phyloP scores from a whole-genome alignment of 1,140 invertebrate genomes.

The Platorchestia sp. region DNA sequence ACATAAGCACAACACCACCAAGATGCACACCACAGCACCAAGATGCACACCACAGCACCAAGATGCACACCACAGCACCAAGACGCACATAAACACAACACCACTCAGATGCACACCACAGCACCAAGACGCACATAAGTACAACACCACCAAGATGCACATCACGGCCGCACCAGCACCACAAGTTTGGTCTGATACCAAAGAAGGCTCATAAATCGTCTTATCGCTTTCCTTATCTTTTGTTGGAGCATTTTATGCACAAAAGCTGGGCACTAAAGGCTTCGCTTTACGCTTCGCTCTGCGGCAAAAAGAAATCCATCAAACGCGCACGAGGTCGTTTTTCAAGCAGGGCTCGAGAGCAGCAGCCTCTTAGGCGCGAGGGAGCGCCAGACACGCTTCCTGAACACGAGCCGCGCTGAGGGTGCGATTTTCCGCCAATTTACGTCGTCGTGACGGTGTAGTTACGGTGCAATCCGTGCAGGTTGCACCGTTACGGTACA shows the following conservation, averaged over 20 bases:
- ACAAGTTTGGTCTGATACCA: neutral
- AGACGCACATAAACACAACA: neutral
- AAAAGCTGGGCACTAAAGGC: neutral
- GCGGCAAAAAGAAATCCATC: neutral
- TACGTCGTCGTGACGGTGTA: too few species aligned
- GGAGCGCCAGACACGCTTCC: neutral
- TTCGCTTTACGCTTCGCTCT: neutral
- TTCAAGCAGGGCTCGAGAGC: neutral
- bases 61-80: neutral
- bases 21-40: too few species aligned
- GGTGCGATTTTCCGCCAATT: too few species aligned
- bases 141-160: neutral
- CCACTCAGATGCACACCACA: neutral
- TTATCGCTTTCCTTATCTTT: slow-evolving; percentile 9
- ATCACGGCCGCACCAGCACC: neutral
- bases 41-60: neutral
- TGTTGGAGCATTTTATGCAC: neutral
- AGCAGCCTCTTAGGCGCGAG: neutral
- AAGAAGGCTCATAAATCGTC: neutral
- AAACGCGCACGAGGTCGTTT: neutral
- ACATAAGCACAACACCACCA: too few species aligned
- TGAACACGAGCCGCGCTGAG: neutral
- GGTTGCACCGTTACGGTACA: too few species aligned
- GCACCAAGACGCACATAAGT: neutral
- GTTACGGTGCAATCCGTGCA: too few species aligned